Conservation (phyloP, 2,797 vertebrate genomes). For the Lepus oiostolus region DNA sequence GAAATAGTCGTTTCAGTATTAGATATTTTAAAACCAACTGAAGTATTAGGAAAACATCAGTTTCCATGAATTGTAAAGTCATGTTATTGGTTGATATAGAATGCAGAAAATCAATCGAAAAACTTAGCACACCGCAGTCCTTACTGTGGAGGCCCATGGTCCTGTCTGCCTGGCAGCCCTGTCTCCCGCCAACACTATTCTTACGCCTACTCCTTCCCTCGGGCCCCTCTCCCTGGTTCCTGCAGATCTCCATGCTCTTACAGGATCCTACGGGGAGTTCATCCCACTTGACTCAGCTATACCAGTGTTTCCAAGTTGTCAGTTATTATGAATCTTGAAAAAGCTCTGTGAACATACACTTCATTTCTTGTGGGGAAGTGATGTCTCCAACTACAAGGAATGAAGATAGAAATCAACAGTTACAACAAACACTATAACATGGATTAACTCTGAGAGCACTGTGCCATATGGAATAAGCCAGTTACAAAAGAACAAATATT, state of each 20-base stretch:
- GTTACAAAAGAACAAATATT: background rate
- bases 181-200: background rate
- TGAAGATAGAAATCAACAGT: background rate
- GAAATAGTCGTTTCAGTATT: background rate
- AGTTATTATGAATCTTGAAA: background rate
- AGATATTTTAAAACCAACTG: background rate
- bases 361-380: background rate
- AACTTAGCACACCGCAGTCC: background rate
- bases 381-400: slow-evolving; percentile 23
- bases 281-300: background rate
- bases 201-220: background rate
- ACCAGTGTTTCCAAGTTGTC: background rate
- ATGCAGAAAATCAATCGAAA: slow-evolving; percentile 14
- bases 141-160: background rate
- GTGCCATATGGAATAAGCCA: background rate
- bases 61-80: slow-evolving; percentile 15
- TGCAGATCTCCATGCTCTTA: background rate
- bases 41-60: background rate
- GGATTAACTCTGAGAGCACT: slow-evolving; percentile 27
- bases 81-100: background rate
- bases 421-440: background rate
- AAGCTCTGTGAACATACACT: background rate
- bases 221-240: background rate
- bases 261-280: background rate
- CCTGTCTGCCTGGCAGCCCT: background rate